Percentiles rank a stretch among this genome's conserved stretches.
phyloP scores from a whole-genome alignment of 2,113 vertebrate species.

The Ptychochromis oligacanthus region DNA sequence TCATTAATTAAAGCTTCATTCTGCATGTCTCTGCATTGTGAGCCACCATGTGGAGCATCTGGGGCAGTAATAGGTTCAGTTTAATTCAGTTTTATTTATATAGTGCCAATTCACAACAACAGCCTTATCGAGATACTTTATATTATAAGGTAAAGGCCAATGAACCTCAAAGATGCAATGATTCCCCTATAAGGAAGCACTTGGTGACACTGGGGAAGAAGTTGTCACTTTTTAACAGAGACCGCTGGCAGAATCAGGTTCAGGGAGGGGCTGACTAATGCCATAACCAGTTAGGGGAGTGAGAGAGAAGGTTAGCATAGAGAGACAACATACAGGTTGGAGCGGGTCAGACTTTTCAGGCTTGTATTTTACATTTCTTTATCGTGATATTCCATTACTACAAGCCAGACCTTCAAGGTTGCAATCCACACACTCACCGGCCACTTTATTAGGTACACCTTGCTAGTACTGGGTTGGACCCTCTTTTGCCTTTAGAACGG shows the following conservation, averaged over 20 bases:
- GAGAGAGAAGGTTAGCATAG: too few species aligned
- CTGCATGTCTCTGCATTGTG: background rate
- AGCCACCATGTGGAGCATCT: background rate
- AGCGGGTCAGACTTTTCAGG: background rate
- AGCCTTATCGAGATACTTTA: background rate
- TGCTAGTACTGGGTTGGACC: background rate
- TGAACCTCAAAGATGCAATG: background rate
- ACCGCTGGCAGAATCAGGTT: background rate
- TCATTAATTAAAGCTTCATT: background rate
- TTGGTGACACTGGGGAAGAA: background rate
- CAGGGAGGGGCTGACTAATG: background rate
- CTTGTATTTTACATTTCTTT: constrained; percentile 27
- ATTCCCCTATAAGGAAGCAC: background rate
- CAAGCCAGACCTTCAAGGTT: background rate
- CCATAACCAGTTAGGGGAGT: too few species aligned
- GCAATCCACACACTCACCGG: constrained; percentile 21
- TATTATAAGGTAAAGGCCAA: too few species aligned
- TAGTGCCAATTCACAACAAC: background rate
- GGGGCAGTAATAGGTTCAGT: background rate
- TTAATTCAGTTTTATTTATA: background rate
- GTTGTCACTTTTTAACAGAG: background rate
- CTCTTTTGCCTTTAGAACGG: background rate
- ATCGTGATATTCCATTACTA: constrained; percentile 5
- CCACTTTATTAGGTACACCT: background rate
- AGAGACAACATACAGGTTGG: background rate